Percentiles rank a stretch among this genome's conserved stretches.
phyloP scores from a whole-genome alignment of 2,797 vertebrate genomes.

The Loris lydekkerianus region DNA sequence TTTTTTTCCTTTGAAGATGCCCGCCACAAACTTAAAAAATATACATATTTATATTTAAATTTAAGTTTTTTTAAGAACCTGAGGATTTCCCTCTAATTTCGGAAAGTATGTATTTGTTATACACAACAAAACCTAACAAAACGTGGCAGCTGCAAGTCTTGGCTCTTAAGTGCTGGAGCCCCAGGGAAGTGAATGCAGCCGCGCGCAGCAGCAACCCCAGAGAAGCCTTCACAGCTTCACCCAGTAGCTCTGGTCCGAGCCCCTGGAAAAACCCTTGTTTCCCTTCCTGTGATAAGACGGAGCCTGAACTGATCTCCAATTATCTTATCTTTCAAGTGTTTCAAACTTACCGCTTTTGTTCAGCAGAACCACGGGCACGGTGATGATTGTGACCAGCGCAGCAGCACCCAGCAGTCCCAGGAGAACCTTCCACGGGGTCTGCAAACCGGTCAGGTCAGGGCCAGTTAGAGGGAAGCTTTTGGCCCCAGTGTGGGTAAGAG shows the following conservation, averaged over 20 bases:
- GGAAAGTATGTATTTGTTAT: background rate
- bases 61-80: background rate
- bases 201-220: background rate
- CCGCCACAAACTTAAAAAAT: background rate
- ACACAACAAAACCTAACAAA: background rate
- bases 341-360: constrained; percentile 85
- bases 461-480: constrained; percentile 48
- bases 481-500: background rate
- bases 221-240: background rate
- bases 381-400: constrained; percentile 82
- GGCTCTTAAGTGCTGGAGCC: background rate
- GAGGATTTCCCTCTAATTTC: background rate
- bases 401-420: constrained; percentile 85
- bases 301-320: background rate
- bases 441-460: constrained; percentile 60
- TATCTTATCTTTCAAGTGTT: background rate
- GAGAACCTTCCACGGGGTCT: constrained; percentile 88
- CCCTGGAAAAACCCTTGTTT: background rate
- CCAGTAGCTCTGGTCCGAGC: background rate
- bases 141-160: background rate
- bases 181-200: background rate
- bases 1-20: constrained; percentile 6
- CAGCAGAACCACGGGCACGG: constrained; percentile 87
- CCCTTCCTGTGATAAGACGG: background rate
- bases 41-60: background rate